phyloP scores from a whole-genome alignment of 1,140 invertebrate genomes.

The Drosophila sp. region DNA sequence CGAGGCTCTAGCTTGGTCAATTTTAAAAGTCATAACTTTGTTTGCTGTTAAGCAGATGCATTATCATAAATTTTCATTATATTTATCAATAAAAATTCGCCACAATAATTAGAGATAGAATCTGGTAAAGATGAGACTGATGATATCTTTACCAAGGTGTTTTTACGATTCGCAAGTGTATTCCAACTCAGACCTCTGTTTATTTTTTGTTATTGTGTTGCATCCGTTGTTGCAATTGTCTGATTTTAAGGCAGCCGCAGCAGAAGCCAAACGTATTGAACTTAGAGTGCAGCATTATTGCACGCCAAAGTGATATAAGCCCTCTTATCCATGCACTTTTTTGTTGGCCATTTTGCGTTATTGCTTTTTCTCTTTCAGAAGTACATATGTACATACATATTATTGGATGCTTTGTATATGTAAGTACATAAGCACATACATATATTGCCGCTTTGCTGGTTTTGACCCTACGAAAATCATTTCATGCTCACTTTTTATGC shows the following conservation, averaged over 20 bases:
- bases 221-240: neutral
- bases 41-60: too few species aligned
- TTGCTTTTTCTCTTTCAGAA: constrained; percentile 1
- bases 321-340: neutral
- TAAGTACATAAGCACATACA: neutral
- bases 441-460: neutral
- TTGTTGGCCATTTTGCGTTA: constrained; percentile 10
- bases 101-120: too few species aligned
- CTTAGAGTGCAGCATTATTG: constrained; percentile 13
- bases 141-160: too few species aligned
- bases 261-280: neutral
- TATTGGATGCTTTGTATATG: constrained; percentile 11
- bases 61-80: too few species aligned
- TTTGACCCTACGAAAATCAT: constrained; percentile 7
- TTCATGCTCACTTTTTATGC: constrained; percentile 14
- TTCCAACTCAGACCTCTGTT: too few species aligned
- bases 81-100: too few species aligned
- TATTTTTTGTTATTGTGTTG: neutral
- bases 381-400: neutral
- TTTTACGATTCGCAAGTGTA: too few species aligned
- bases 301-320: neutral
- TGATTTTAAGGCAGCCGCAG: neutral
- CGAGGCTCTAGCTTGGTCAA: too few species aligned
- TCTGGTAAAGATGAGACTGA: too few species aligned
- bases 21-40: too few species aligned